These are phyloP conservation scores for Neosilurus hyrtlii DNA, from an alignment of 2,797 vertebrate genomes.

Conservation along the genomic window DNA sequence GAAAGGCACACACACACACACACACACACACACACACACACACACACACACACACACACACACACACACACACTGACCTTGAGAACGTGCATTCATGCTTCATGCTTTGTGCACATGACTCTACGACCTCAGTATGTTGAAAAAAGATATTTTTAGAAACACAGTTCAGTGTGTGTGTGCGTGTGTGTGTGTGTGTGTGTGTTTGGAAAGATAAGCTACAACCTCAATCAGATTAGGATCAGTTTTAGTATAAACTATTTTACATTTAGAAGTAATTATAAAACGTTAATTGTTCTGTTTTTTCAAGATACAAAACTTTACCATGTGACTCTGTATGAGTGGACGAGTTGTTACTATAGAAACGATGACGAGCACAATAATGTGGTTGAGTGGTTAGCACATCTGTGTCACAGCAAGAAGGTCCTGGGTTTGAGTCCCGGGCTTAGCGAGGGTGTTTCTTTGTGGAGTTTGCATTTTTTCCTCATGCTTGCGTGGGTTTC, in stretches of 20 bases:
- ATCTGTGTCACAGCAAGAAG: too few relatives aligned
- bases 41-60: not conserved
- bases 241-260: too few relatives aligned
- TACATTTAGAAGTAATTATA: too few relatives aligned
- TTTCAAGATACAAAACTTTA: too few relatives aligned
- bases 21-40: not conserved
- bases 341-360: not conserved
- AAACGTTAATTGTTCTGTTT: too few relatives aligned
- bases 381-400: too few relatives aligned
- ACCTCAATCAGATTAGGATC: too few relatives aligned
- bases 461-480: too few relatives aligned
- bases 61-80: not conserved
- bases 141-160: slow-evolving; percentile 31
- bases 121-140: not conserved
- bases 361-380: not conserved
- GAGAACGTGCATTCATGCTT: not conserved
- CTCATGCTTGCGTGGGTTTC: too few relatives aligned
- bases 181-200: not conserved
- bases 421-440: too few relatives aligned
- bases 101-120: not conserved
- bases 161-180: too few relatives aligned
- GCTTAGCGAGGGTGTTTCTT: too few relatives aligned
- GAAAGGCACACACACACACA: not conserved
- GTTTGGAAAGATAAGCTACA: not conserved
- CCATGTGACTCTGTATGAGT: not conserved